Evolutionary conservation across 2,888 invertebrate genomes (phyloP).

Genomic region (Drosophila subquinaria): DNA sequence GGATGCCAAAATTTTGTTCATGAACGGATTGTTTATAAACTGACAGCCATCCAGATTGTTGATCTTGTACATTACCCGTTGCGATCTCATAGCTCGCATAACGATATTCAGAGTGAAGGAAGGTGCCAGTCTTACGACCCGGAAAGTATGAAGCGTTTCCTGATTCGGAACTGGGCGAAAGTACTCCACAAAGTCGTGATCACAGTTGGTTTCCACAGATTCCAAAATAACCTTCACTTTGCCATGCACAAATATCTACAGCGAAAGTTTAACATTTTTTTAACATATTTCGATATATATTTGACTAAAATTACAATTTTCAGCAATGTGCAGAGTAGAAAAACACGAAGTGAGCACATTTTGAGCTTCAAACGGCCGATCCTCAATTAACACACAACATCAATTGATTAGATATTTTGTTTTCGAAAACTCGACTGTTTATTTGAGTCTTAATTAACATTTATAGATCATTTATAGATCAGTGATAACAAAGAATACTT

Average conservation of each 20-base stretch:
- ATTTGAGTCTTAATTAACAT: neutral
- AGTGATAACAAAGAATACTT: neutral
- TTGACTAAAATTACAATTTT: neutral
- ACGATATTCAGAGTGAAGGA: conserved; percentile 25
- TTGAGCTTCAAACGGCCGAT: neutral
- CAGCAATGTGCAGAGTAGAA: conserved; percentile 10
- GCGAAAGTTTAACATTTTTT: neutral
- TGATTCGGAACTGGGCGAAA: conserved; percentile 18
- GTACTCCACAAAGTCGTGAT: conserved; percentile 48
- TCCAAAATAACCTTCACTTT: conserved; percentile 11
- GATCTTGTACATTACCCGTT: conserved; percentile 36
- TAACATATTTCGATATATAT: neutral
- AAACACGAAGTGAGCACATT: conserved; percentile 18
- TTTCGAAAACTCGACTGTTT: neutral
- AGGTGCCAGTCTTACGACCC: conserved; percentile 15
- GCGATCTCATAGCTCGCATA: conserved; percentile 3
- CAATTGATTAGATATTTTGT: neutral
- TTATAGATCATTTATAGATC: conserved; percentile 32
- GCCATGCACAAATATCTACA: conserved; percentile 9
- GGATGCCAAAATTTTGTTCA: conserved; percentile 31
- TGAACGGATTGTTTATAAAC: conserved; percentile 40
- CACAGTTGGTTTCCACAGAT: conserved; percentile 38
- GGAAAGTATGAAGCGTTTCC: conserved; percentile 28
- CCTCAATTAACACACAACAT: neutral
- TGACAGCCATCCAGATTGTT: conserved; percentile 40